Conservation (phyloP, 2,113 vertebrate genomes). For the Typhlomys cinereus region DNA sequence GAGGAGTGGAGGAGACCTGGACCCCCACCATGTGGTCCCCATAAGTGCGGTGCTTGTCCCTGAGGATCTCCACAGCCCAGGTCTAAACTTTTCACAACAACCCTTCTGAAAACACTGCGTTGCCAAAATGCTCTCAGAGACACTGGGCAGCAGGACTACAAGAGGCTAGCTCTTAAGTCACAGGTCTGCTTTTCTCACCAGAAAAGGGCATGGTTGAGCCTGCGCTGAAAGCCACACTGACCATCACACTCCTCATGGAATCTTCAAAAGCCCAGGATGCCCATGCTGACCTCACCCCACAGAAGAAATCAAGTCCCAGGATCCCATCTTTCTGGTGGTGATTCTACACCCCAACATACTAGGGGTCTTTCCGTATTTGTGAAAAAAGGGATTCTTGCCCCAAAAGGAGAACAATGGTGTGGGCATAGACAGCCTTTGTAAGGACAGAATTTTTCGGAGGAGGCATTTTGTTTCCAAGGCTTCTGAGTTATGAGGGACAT, state of each 20-base stretch:
- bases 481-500: neutral
- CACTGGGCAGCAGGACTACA: rapidly evolving
- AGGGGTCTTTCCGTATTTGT: neutral
- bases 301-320: neutral
- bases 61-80: neutral
- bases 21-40: too few relatives aligned
- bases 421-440: neutral
- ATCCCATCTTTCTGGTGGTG: neutral
- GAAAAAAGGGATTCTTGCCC: neutral
- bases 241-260: neutral
- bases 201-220: neutral
- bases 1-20: neutral
- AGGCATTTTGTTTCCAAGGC: neutral
- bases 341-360: neutral
- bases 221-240: neutral
- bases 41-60: neutral
- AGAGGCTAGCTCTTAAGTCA: neutral
- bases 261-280: neutral
- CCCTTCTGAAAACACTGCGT: neutral
- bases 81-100: neutral
- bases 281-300: neutral
- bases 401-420: neutral
- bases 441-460: neutral
- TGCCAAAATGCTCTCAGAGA: neutral
- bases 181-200: neutral